A percentile compares a stretch with the other conserved stretches of the same genome.
phyloP scores from a whole-genome alignment of 2,888 invertebrate species.

The Drepanosiphum platanoidis region DNA sequence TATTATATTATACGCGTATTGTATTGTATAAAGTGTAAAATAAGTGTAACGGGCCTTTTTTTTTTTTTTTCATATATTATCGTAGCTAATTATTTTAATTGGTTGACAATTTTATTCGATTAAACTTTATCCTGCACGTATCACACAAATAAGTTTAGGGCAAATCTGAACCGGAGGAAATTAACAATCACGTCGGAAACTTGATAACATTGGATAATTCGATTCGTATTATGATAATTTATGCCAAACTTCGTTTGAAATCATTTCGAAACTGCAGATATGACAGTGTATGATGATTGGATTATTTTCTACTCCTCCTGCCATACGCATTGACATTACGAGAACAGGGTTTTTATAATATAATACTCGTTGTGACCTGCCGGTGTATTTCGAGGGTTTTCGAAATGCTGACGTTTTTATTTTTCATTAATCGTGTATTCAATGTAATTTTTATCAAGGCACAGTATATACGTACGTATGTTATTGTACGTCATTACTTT shows the following conservation, averaged over 20 bases:
- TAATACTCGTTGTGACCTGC: neutral
- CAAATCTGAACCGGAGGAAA: neutral
- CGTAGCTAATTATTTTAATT: conserved; percentile 9
- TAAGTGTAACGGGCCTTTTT: neutral
- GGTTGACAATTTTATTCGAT: conserved; percentile 3
- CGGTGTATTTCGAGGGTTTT: neutral
- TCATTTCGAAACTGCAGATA: neutral
- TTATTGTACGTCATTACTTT: too few species aligned
- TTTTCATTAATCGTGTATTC: neutral
- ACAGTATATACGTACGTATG: too few species aligned
- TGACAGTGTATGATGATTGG: neutral
- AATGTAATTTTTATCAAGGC: too few species aligned
- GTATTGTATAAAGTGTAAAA: neutral
- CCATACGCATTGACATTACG: neutral
- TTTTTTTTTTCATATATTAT: too few species aligned
- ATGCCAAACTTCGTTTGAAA: neutral
- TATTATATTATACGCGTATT: neutral
- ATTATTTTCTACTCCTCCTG: neutral
- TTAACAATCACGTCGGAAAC: neutral
- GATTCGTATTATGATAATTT: conserved; percentile 9
- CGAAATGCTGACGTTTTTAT: neutral
- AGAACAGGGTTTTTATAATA: neutral
- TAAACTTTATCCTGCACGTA: neutral
- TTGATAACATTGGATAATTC: neutral
- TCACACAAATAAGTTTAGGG: neutral